A percentile compares a stretch with the other conserved stretches of the same genome.
Conservation (phyloP, 1,140 invertebrate genomes). For the Drosophila bifasciata region DNA sequence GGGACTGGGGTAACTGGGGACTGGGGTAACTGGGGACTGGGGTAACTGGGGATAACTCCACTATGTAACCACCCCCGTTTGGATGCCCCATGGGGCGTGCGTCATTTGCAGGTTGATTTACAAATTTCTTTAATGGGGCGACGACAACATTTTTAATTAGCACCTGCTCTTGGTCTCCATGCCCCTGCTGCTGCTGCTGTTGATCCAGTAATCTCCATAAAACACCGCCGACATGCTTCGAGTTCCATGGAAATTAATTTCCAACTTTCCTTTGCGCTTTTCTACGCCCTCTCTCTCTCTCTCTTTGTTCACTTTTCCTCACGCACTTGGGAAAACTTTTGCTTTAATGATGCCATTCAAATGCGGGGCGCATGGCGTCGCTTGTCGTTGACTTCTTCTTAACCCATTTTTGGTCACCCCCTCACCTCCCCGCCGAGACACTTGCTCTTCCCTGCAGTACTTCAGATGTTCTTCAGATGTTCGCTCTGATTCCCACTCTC, state of each 20-base stretch:
- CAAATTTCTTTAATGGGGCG: constrained; percentile 77
- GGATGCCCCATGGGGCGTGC: constrained; percentile 41
- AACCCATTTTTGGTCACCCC: constrained; percentile 37
- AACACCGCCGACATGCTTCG: constrained; percentile 36
- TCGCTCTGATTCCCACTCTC: constrained; percentile 2
- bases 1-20: neutral
- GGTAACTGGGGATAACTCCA: too few relatives aligned
- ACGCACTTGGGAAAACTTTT: constrained; percentile 48
- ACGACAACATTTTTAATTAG: constrained; percentile 81
- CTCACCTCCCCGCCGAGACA: too few relatives aligned
- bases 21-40: too few relatives aligned
- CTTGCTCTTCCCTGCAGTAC: neutral
- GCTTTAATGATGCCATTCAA: constrained; percentile 50
- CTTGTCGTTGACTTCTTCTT: constrained; percentile 8
- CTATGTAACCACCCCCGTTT: neutral
- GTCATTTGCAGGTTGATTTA: constrained; percentile 69
- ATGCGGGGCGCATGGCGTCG: constrained; percentile 43
- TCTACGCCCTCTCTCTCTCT: neutral
- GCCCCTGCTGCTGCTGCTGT: neutral
- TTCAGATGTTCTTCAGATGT: too few relatives aligned
- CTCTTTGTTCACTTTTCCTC: constrained; percentile 15
- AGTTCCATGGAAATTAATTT: constrained; percentile 64
- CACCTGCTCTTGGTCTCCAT: constrained; percentile 53
- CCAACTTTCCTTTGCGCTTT: constrained; percentile 37
- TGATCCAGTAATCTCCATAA: constrained; percentile 67